Percentiles rank a stretch among this genome's conserved stretches.
Evolutionary conservation across 2,113 vertebrate species (phyloP).

Genomic region (Crypturellus undulatus): DNA sequence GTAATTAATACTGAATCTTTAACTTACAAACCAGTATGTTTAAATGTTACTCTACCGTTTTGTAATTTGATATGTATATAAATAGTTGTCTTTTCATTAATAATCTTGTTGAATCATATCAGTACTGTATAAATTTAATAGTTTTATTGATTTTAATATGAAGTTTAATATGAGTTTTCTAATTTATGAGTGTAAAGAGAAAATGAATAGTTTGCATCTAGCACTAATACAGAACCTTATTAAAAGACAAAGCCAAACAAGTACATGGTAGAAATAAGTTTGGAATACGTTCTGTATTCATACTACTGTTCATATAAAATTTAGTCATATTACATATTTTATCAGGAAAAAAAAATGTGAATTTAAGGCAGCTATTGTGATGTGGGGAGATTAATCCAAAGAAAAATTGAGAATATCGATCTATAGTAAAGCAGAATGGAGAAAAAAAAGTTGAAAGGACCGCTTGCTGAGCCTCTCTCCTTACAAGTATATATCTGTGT

Average conservation of each 20-base stretch:
- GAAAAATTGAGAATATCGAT: neutral
- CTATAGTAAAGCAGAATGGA: neutral
- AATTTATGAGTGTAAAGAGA: neutral
- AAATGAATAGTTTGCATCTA: neutral
- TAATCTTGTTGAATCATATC: neutral
- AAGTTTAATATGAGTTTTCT: neutral
- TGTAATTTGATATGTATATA: neutral
- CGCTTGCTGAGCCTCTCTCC: neutral
- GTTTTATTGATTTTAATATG: neutral
- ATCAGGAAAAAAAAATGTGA: neutral
- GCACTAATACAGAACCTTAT: neutral
- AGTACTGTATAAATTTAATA: neutral
- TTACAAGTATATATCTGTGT: conserved; percentile 15
- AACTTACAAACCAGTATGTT: neutral
- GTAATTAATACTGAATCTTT: neutral
- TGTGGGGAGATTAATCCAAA: neutral
- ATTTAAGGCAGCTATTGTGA: neutral
- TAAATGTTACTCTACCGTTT: neutral
- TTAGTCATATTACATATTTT: neutral
- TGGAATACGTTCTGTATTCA: neutral
- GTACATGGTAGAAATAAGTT: neutral
- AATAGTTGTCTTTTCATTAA: neutral
- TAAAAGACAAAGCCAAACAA: neutral
- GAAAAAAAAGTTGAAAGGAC: neutral
- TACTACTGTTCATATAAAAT: neutral